A percentile compares a stretch with the other conserved stretches of the same genome.
Conservation (phyloP, 2,888 invertebrate genomes). For the Crematogaster levior region DNA sequence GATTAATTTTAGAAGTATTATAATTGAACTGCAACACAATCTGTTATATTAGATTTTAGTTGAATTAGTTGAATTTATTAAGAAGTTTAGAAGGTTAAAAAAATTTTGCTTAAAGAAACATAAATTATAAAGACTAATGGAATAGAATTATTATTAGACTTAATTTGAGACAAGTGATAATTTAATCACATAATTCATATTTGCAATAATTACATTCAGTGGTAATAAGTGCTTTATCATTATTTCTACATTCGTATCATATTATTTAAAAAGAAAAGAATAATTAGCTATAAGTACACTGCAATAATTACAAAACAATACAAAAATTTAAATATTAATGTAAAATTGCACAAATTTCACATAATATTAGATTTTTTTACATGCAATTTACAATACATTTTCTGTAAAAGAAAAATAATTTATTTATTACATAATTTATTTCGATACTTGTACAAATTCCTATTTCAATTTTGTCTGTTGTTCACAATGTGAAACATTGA, state of each 20-base stretch:
- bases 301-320: not conserved
- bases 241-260: not conserved
- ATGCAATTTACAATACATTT: not conserved
- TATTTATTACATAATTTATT: not conserved
- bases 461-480: not conserved
- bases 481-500: not conserved
- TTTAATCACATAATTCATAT: not conserved
- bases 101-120: not conserved
- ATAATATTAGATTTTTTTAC: not conserved
- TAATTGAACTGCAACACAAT: not conserved
- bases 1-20: not conserved
- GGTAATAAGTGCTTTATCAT: not conserved
- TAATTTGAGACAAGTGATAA: not conserved
- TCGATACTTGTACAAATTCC: not conserved
- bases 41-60: not conserved
- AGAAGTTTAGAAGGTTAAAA: not conserved
- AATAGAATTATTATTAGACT: not conserved
- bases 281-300: not conserved
- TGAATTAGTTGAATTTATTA: not conserved
- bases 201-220: not conserved
- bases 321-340: slow-evolving; percentile 2
- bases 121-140: not conserved
- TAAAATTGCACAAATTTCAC: not conserved
- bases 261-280: not conserved
- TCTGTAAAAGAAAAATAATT: not conserved